phyloP scores from a whole-genome alignment of 2,888 invertebrate species.

The Troilus luridus region DNA sequence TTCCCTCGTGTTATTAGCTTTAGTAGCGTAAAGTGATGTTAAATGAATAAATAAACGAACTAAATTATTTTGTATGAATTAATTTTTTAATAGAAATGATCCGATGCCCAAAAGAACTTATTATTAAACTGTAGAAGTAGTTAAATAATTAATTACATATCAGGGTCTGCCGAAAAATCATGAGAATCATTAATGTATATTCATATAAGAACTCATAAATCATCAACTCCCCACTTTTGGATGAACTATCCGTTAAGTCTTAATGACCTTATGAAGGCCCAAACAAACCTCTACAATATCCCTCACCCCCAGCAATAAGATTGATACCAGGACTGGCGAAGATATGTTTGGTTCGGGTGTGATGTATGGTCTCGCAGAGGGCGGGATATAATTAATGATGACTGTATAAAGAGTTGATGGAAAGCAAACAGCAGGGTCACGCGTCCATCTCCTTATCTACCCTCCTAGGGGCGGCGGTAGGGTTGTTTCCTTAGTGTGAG shows the following conservation, averaged over 20 bases:
- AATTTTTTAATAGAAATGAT: too few species aligned
- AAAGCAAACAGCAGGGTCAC: slow-evolving; percentile 22
- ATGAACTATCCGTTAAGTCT: neutral
- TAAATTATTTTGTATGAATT: too few species aligned
- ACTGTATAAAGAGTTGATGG: slow-evolving; percentile 36
- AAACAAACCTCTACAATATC: slow-evolving; percentile 37
- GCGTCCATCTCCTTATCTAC: slow-evolving; percentile 38
- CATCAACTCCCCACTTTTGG: neutral
- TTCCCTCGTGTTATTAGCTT: too few species aligned
- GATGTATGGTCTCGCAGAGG: slow-evolving; percentile 2
- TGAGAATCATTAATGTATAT: neutral
- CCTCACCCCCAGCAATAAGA: slow-evolving; percentile 35
- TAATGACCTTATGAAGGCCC: neutral
- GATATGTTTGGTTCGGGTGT: slow-evolving; percentile 21
- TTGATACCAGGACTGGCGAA: slow-evolving; percentile 26
- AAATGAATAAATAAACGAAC: too few species aligned
- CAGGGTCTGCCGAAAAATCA: neutral
- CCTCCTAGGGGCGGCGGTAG: slow-evolving; percentile 37
- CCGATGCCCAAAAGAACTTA: too few species aligned
- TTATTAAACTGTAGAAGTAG: too few species aligned
- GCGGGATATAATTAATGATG: slow-evolving; percentile 48
- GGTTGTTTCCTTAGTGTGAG: slow-evolving; percentile 40
- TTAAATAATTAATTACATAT: too few species aligned
- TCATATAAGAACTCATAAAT: neutral
- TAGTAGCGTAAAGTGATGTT: too few species aligned